These are phyloP conservation scores for Characodon lateralis DNA, from an alignment of 2,797 vertebrate genomes.

Conservation along the genomic window DNA sequence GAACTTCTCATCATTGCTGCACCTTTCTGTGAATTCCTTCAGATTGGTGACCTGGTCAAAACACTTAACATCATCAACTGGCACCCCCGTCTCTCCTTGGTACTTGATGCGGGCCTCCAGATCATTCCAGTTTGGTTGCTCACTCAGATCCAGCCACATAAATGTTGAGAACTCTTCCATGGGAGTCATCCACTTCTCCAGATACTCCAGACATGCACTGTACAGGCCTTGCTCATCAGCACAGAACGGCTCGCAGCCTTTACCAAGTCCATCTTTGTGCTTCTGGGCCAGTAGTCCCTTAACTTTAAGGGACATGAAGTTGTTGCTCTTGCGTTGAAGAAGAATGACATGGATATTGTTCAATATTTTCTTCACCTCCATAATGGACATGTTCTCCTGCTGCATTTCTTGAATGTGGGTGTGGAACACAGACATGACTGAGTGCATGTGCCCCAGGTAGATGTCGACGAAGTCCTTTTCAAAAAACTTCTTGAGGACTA, in stretches of 20 bases:
- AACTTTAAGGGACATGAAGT: slow-evolving; percentile 34
- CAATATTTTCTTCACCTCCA: slow-evolving; percentile 36
- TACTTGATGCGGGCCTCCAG: neutral
- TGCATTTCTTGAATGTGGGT: slow-evolving; percentile 32
- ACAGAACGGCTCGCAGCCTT: slow-evolving; percentile 38
- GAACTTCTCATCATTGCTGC: neutral
- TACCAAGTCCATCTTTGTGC: slow-evolving; percentile 22
- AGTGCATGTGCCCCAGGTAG: slow-evolving; percentile 38
- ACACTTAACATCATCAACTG: slow-evolving; percentile 8
- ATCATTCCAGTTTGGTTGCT: too few species aligned
- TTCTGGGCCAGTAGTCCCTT: slow-evolving; percentile 38
- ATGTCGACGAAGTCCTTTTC: slow-evolving; percentile 22
- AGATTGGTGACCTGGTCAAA: slow-evolving; percentile 19
- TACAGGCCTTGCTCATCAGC: slow-evolving; percentile 35
- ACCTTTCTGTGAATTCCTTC: slow-evolving; percentile 9
- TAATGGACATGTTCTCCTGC: slow-evolving; percentile 30
- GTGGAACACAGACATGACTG: slow-evolving; percentile 41
- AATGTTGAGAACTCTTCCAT: slow-evolving; percentile 52
- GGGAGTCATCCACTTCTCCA: slow-evolving; percentile 49
- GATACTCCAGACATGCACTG: slow-evolving; percentile 47
- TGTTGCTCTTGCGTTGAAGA: slow-evolving; percentile 26
- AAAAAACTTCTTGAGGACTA: neutral
- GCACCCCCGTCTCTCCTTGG: neutral
- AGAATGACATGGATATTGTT: slow-evolving; percentile 22
- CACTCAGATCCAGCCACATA: neutral